Evolutionary conservation across 2,888 invertebrate genomes (phyloP).

Genomic region (Phytoseiulus persimilis): DNA sequence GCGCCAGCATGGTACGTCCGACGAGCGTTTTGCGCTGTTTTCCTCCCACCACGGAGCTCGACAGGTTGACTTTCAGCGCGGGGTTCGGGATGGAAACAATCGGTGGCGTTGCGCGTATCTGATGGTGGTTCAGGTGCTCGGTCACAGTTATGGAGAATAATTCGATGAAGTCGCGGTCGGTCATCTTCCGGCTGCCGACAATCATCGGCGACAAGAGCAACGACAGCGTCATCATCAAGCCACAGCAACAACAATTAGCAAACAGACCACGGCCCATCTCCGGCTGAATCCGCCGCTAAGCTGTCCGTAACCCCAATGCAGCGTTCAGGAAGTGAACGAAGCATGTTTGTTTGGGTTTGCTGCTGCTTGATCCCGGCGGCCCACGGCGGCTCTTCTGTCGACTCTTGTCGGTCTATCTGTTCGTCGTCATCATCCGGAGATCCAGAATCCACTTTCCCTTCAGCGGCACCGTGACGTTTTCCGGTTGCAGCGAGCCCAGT

Average conservation of each 20-base stretch:
- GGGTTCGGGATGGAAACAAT: no score
- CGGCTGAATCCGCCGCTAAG: background rate
- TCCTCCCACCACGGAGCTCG: no score
- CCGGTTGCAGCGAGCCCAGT: background rate
- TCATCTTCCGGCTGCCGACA: background rate
- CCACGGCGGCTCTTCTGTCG: background rate
- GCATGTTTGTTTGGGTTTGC: background rate
- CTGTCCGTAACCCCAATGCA: background rate
- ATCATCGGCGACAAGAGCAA: background rate
- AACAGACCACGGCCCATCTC: slow-evolving; percentile 5
- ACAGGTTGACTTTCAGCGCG: no score
- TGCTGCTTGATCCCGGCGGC: background rate
- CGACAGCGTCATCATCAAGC: background rate
- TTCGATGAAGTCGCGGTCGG: background rate
- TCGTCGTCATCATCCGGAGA: slow-evolving; percentile 5
- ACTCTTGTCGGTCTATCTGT: background rate
- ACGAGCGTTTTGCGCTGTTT: no score
- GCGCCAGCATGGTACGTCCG: no score
- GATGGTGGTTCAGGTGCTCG: background rate
- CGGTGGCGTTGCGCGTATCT: no score
- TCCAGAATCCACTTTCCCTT: slow-evolving; percentile 5
- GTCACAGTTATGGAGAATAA: background rate
- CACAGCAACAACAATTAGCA: background rate
- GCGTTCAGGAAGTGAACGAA: background rate
- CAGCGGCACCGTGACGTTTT: background rate